phyloP scores from a whole-genome alignment of 2,113 vertebrate genomes.

The Otus sunia region DNA sequence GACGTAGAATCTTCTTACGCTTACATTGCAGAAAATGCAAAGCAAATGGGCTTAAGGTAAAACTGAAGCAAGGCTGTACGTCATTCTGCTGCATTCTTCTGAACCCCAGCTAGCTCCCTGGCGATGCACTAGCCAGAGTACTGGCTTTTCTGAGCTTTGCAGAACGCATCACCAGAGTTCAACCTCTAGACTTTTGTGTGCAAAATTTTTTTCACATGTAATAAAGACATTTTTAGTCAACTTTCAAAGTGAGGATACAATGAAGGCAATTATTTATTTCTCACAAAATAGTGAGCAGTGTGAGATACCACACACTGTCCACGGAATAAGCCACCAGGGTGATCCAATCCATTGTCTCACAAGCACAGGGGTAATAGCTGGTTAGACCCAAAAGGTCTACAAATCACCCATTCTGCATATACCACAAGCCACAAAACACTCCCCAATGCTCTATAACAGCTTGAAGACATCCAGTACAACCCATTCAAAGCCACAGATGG shows the following conservation, averaged over 20 bases:
- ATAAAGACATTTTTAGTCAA: background rate
- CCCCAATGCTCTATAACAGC: background rate
- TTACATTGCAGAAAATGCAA: background rate
- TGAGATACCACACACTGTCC: background rate
- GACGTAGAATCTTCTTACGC: background rate
- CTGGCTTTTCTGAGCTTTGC: background rate
- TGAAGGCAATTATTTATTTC: background rate
- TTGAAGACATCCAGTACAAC: background rate
- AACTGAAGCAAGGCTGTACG: background rate
- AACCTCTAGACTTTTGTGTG: background rate
- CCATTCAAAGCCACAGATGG: background rate
- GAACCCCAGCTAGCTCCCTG: background rate
- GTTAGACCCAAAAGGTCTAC: background rate
- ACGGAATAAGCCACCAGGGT: background rate
- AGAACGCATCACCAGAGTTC: background rate
- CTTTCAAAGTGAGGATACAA: background rate
- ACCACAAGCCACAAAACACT: slow-evolving; percentile 40
- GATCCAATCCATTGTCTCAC: background rate
- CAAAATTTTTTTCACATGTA: background rate
- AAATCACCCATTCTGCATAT: background rate
- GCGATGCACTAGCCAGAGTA: background rate
- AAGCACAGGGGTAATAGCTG: background rate
- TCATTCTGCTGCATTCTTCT: background rate
- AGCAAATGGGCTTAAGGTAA: background rate
- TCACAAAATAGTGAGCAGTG: background rate